Evolutionary conservation across 2,113 vertebrate species (phyloP), one percentile per base, ranked within the genome.

Genomic region (Percina caprodes): DNA sequence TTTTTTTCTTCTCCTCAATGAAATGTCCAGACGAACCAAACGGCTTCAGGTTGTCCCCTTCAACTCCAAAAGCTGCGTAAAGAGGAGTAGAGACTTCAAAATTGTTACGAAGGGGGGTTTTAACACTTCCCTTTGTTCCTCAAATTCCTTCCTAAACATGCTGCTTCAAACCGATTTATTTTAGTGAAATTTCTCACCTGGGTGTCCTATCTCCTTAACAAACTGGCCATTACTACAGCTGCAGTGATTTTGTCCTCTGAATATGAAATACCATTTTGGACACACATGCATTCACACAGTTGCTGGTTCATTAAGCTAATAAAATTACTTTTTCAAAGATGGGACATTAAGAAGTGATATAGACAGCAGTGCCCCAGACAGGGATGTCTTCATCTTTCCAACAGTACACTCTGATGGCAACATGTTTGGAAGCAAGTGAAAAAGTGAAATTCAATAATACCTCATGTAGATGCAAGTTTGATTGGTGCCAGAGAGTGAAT

Each of bases 21-120:
- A 90, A 86, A 63, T 18, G 16, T 76, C 58, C 54, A 26, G 63
- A 60, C 24, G 61, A 62, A 46, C 49, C 60, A 87, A 83, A 87
- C 19, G 55, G 69, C 63, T 62, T 46, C 68, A 72, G 39, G 61
- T 81, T 75, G 19, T 35, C 35, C 3, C 52, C 33, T 77, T 42
- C 11, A 48, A 54, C 59, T 82, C 61, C n/a, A 73, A 69, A 46
- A 21, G 6, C 30, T 73, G 79, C 66, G 58, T 74, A 77, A 84
- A 86, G 52, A 70, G 30, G 24, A n/a, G 21, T 1, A 1, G 68
- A 45, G 21, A 65, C 63, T 62, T n/a, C 33, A 33, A 42, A 42
- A 74, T 8, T 19, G 21, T 52, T 15, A 39, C 56, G 7, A 13
- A 0, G 9, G 39, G 39, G 39, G 16, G 55, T 49, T 35, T 33